phyloP scores from a whole-genome alignment of 2,113 vertebrate species.

The Abramis brama region DNA sequence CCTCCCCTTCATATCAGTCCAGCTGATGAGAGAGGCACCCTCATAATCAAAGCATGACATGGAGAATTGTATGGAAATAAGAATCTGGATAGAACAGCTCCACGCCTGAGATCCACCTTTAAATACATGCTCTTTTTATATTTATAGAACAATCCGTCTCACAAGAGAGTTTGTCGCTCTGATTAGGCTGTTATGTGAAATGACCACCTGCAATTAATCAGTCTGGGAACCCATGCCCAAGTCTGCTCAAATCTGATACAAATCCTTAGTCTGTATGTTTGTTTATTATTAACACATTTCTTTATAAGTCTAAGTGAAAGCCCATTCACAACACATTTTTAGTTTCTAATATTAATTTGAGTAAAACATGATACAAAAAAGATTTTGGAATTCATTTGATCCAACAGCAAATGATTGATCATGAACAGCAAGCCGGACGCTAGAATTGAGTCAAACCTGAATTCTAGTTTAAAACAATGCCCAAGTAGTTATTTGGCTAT shows the following conservation, averaged over 20 bases:
- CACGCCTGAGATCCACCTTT: conserved; percentile 24
- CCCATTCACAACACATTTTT: neutral
- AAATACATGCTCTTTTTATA: conserved; percentile 16
- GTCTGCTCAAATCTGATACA: neutral
- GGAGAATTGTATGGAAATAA: conserved; percentile 40
- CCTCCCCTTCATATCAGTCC: conserved; percentile 4
- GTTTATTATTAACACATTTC: neutral
- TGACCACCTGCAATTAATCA: conserved; percentile 8
- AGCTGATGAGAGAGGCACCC: conserved; percentile 19
- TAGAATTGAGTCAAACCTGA: neutral
- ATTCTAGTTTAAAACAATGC: neutral
- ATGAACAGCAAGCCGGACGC: neutral
- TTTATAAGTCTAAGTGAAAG: neutral
- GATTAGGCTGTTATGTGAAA: conserved; percentile 16
- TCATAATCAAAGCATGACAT: conserved; percentile 37
- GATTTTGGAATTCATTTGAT: neutral
- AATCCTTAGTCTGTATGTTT: neutral
- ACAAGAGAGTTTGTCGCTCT: neutral
- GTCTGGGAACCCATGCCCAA: neutral
- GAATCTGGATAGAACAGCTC: conserved; percentile 7
- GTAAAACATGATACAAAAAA: neutral
- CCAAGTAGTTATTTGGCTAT: too few species aligned
- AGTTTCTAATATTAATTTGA: neutral
- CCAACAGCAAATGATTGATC: neutral
- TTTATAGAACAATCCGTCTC: neutral